Evolutionary conservation across 2,888 invertebrate genomes (phyloP).

Genomic region (Cordylochernes scorpioides): DNA sequence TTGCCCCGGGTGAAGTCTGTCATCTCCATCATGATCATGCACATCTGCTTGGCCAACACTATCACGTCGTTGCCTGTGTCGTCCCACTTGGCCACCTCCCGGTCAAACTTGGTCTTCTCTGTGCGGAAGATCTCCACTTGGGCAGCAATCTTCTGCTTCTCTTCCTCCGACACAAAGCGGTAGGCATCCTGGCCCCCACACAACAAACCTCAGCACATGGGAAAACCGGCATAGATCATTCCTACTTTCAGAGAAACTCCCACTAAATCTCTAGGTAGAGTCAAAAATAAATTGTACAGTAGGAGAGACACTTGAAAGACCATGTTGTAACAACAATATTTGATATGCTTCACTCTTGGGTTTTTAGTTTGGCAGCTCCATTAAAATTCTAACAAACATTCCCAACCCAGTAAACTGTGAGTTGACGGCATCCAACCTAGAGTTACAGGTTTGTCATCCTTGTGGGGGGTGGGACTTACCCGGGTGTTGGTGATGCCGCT

Average conservation of each 20-base stretch:
- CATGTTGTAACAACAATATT: no score
- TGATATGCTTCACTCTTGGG: no score
- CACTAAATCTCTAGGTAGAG: neutral
- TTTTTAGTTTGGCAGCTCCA: no score
- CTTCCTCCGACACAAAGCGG: conserved; percentile 89
- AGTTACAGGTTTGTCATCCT: no score
- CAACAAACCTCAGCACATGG: no score
- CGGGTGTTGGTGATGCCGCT: conserved; percentile 76
- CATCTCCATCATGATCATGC: conserved; percentile 99
- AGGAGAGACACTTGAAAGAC: no score
- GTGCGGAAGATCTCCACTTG: conserved; percentile 77
- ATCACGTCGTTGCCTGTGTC: conserved; percentile 94
- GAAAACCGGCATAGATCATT: no score
- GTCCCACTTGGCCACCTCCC: conserved; percentile 98
- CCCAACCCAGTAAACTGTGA: no score
- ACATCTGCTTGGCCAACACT: conserved; percentile 95
- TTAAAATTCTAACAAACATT: no score
- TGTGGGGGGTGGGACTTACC: conserved; percentile 8
- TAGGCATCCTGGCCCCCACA: conserved; percentile 54
- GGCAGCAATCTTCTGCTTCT: conserved; percentile 80
- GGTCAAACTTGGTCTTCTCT: conserved; percentile 86
- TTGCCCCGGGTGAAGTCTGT: conserved; percentile 97
- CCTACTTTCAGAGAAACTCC: no score
- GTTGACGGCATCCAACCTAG: no score
- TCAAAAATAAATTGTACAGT: neutral